These are phyloP conservation scores for Parotocinclus haroldoi DNA, from an alignment of 2,797 vertebrate species.

Conservation along the genomic window DNA sequence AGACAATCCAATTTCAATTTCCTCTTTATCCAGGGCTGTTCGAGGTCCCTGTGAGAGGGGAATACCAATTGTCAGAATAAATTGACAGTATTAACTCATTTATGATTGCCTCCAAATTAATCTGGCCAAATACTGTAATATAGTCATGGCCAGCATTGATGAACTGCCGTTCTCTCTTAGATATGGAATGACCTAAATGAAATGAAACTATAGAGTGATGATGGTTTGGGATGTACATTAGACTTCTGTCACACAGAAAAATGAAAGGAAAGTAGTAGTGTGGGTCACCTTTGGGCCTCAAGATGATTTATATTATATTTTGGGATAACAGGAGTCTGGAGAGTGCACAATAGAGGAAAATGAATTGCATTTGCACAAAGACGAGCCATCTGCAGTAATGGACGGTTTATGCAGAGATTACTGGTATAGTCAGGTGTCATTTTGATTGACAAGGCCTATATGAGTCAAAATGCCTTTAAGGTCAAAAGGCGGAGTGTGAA, in stretches of 20 bases:
- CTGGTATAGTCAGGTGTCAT: constrained; percentile 26
- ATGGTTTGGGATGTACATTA: background rate
- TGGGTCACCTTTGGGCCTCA: constrained; percentile 35
- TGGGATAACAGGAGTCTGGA: constrained; percentile 18
- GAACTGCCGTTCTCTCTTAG: constrained; percentile 54
- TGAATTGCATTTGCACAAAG: constrained; percentile 27
- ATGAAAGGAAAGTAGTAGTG: constrained; percentile 23
- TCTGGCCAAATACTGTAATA: constrained; percentile 63
- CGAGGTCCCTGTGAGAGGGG: constrained; percentile 10
- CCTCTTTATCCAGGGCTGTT: constrained; percentile 8
- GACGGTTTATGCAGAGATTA: constrained; percentile 49
- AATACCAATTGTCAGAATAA: constrained; percentile 43
- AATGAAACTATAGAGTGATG: constrained; percentile 27
- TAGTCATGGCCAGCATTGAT: constrained; percentile 48
- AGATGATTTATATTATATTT: constrained; percentile 44
- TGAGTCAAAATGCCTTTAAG: constrained; percentile 31
- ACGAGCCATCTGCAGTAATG: constrained; percentile 37
- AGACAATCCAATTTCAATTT: constrained; percentile 14
- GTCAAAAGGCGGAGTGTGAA: constrained; percentile 12
- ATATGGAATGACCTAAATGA: constrained; percentile 24
- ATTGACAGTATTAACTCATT: constrained; percentile 45
- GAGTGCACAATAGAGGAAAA: constrained; percentile 15
- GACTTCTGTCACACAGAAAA: constrained; percentile 21
- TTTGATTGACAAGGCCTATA: constrained; percentile 38
- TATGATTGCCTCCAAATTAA: constrained; percentile 39